phyloP scores from a whole-genome alignment of 2,113 vertebrate species.

The Uria aalge region DNA sequence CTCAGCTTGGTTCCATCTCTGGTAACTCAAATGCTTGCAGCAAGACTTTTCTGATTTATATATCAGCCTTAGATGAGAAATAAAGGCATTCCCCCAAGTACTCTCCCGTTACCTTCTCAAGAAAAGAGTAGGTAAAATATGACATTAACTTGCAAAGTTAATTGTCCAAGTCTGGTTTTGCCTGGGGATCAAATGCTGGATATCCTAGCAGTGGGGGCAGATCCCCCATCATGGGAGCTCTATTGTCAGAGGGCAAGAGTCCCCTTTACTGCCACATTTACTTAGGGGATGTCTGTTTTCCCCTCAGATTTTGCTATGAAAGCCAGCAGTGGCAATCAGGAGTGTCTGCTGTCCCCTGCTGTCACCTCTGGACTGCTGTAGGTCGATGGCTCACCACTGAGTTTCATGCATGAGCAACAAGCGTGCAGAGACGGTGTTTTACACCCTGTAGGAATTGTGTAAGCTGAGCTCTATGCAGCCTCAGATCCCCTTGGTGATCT shows the following conservation, averaged over 20 bases:
- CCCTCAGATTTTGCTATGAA: background rate
- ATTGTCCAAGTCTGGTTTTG: background rate
- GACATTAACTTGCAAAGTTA: background rate
- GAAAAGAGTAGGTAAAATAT: background rate
- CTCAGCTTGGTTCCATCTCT: background rate
- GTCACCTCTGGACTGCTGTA: background rate
- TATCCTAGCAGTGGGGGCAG: background rate
- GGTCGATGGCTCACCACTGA: background rate
- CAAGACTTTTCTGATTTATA: background rate
- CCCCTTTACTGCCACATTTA: background rate
- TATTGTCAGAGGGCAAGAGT: background rate
- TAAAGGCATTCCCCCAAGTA: background rate
- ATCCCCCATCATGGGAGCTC: background rate
- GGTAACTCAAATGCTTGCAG: background rate
- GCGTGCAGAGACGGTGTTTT: fast-evolving
- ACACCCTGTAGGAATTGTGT: background rate
- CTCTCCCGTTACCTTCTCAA: background rate
- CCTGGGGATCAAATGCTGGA: background rate
- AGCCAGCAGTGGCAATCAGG: background rate
- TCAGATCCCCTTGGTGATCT: background rate
- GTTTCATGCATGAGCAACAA: background rate
- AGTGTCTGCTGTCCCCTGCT: background rate
- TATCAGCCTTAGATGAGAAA: background rate
- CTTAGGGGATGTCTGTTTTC: background rate
- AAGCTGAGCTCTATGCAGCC: background rate